A percentile compares a stretch with the other conserved stretches of the same genome.
Conservation (phyloP, 2,888 invertebrate species). For the Hypomecis atomaria region DNA sequence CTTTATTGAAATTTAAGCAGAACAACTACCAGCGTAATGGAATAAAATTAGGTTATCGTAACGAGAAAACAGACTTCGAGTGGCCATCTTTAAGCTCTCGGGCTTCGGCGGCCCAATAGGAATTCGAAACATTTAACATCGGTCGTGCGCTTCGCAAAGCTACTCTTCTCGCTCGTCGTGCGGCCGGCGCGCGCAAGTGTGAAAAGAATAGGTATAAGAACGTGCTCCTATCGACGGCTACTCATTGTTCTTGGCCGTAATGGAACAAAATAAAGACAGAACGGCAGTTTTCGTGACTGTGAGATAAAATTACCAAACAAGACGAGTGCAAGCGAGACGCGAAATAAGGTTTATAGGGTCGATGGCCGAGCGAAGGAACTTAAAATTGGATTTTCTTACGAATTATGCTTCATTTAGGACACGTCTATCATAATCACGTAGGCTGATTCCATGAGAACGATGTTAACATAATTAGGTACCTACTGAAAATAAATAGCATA, state of each 20-base stretch:
- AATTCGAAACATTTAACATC: slow-evolving; percentile 74
- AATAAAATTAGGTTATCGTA: slow-evolving; percentile 82
- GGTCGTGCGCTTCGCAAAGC: slow-evolving; percentile 51
- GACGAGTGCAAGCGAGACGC: slow-evolving; percentile 64
- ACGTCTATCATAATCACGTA: slow-evolving; percentile 61
- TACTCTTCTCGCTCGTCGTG: slow-evolving; percentile 64
- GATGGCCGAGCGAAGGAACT: slow-evolving; percentile 81
- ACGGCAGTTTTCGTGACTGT: slow-evolving; percentile 83
- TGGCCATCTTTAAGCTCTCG: slow-evolving; percentile 81
- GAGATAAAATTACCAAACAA: slow-evolving; percentile 68
- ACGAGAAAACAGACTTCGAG: slow-evolving; percentile 78
- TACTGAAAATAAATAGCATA: not conserved
- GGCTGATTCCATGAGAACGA: slow-evolving; percentile 43
- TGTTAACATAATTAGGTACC: slow-evolving; percentile 39
- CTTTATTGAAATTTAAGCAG: slow-evolving; percentile 80
- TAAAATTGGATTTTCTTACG: slow-evolving; percentile 77
- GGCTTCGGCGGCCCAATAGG: slow-evolving; percentile 65
- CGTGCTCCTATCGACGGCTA: slow-evolving; percentile 71
- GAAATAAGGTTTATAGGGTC: slow-evolving; percentile 80
- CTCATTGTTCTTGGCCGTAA: slow-evolving; percentile 83
- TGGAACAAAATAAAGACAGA: slow-evolving; percentile 84
- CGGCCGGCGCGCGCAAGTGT: slow-evolving; percentile 44
- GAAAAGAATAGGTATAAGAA: slow-evolving; percentile 73
- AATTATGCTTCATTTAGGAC: slow-evolving; percentile 73
- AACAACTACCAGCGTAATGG: slow-evolving; percentile 74